Conservation (phyloP, 2,113 vertebrate species). For the Melanerpes aurifrons region DNA sequence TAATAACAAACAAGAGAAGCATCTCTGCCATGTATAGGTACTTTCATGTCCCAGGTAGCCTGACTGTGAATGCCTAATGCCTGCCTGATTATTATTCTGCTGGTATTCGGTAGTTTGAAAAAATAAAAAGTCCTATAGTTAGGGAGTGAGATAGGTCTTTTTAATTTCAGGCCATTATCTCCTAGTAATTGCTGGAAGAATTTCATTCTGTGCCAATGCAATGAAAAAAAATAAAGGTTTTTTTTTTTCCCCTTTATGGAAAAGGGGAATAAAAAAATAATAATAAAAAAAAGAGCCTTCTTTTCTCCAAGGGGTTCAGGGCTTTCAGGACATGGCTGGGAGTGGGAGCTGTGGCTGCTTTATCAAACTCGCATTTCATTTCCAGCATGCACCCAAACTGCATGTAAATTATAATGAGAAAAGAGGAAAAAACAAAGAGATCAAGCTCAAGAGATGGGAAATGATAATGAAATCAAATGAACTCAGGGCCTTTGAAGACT, state of each 20-base stretch:
- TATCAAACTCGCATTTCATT: constrained; percentile 66
- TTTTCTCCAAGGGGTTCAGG: constrained; percentile 55
- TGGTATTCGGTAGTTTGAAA: constrained; percentile 49
- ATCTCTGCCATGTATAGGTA: neutral
- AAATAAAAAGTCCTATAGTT: constrained; percentile 57
- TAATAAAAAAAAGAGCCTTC: neutral
- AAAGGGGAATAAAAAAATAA: neutral
- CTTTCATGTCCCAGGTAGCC: constrained; percentile 64
- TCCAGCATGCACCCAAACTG: constrained; percentile 42
- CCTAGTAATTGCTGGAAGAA: constrained; percentile 73
- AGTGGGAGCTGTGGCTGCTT: constrained; percentile 18
- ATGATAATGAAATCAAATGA: constrained; percentile 69
- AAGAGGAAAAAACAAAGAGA: constrained; percentile 64
- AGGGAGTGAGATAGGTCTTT: constrained; percentile 67
- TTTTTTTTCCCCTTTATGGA: neutral
- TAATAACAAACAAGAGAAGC: constrained; percentile 52
- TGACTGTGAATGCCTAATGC: constrained; percentile 52
- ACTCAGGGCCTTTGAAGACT: constrained; percentile 48
- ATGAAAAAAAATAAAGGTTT: neutral
- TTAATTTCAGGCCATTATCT: constrained; percentile 76
- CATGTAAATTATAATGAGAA: constrained; percentile 72
- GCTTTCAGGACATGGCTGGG: constrained; percentile 57
- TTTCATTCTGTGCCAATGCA: constrained; percentile 60
- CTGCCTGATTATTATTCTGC: constrained; percentile 65
- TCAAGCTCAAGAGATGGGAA: constrained; percentile 50